Evolutionary conservation across 2,113 vertebrate species (phyloP).

Genomic region (Misgurnus anguillicaudatus): DNA sequence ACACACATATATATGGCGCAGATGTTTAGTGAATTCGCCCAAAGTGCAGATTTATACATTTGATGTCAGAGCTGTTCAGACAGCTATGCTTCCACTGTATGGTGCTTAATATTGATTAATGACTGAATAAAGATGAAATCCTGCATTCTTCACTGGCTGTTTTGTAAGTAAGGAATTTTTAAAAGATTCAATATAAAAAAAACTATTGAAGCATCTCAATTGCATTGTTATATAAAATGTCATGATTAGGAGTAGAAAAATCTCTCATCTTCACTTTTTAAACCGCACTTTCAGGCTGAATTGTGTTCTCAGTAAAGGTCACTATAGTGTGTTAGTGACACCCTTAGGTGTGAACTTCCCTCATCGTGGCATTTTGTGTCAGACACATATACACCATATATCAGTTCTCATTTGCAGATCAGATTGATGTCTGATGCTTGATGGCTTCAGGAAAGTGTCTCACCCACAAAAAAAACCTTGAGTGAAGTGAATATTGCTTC

Average conservation of each 20-base stretch:
- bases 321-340: slow-evolving; percentile 28
- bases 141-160: not conserved
- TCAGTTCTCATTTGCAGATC: slow-evolving; percentile 14
- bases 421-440: not conserved
- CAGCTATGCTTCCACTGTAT: not conserved
- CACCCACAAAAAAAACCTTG: not conserved
- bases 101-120: not conserved
- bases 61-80: not conserved
- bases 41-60: not conserved
- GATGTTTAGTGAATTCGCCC: no score
- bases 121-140: not conserved
- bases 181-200: no score
- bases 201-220: not conserved
- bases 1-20: no score
- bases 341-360: slow-evolving; percentile 30
- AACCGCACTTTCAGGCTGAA: not conserved
- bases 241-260: not conserved
- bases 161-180: no score
- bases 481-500: not conserved
- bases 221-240: not conserved
- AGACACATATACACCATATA: slow-evolving; percentile 17
- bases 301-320: slow-evolving; percentile 21
- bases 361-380: slow-evolving; percentile 12
- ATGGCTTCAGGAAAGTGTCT: not conserved
- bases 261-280: not conserved